These are phyloP conservation scores for Leucopsar rothschildi DNA, from an alignment of 2,113 vertebrate genomes.

Conservation along the genomic window DNA sequence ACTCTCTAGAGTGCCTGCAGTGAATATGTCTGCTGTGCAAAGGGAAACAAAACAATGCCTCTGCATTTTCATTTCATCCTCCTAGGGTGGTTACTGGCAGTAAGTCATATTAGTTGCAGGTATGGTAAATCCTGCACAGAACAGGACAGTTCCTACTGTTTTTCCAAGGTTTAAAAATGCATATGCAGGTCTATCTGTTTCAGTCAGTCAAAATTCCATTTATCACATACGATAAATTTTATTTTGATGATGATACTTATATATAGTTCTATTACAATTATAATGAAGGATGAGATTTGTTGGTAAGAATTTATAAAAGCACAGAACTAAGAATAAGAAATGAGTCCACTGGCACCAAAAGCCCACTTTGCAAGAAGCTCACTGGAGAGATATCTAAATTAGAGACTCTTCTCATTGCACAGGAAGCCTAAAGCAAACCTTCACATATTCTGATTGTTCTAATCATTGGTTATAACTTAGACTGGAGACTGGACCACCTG, in stretches of 20 bases:
- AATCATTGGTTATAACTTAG: neutral
- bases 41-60: neutral
- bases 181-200: neutral
- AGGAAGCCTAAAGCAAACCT: neutral
- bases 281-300: neutral
- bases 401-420: neutral
- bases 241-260: neutral
- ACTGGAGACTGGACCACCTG: neutral
- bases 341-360: neutral
- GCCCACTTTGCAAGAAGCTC: neutral
- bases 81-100: neutral
- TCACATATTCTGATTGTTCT: neutral
- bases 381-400: neutral
- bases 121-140: neutral
- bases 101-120: neutral
- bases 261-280: neutral
- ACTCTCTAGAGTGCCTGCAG: neutral
- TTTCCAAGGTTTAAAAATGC: neutral
- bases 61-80: neutral
- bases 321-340: neutral
- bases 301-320: neutral
- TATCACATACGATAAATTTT: neutral
- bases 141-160: neutral
- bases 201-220: neutral
- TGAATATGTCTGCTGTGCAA: neutral